Evolutionary conservation across 2,113 vertebrate genomes (phyloP), one percentile per base, ranked within the genome.

Genomic region (Morone chrysops): DNA sequence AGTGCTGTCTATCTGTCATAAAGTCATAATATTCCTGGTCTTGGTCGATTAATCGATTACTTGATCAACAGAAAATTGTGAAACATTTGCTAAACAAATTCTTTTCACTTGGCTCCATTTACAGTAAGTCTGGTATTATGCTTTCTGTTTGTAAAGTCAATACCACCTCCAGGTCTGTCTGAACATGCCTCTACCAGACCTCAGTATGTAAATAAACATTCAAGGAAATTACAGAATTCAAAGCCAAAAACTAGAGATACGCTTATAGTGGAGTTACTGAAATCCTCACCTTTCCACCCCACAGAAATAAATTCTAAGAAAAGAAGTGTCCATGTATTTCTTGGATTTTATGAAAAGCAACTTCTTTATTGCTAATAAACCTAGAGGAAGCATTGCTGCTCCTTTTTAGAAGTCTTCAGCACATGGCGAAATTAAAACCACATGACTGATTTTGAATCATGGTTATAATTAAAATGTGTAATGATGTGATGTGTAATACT

Each of bases 81-180:
- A 31, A 31, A 2, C 31, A 31, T 2, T 31, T 31, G 31, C 31
- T 31, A 31, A 31, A 31, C 31, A 31, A 31, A 31, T 48, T 62
- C 48, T n/a, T 11, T 78, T 2, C 31, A 51, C 12, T 40, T 41
- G 10, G 17, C 4, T 43, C 20, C 1, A 5, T 56, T 72, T 56
- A 63, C 50, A 31, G 25, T 17, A 72, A 72, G 20, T 47, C 60
- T 40, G 6, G 40, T 16, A 22, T 3, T 6, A 51, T 41, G 8
- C 17, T 66, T 80, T 56, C 57, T 62, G 53, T 75, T 54, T 43
- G 61, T 12, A 31, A 63, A 56, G 62, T 31, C 31, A 31, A 20
- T 1, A 66, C 20, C 17, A 54, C 60, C 18, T 56, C 7, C 50
- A 0, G 36, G 4, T 20, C 8, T 41, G 22, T 13, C 63, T 61